Base-by-base conservation (phyloP, 2,888 invertebrate genomes). In the Scaptomyza tumidula region DNA sequence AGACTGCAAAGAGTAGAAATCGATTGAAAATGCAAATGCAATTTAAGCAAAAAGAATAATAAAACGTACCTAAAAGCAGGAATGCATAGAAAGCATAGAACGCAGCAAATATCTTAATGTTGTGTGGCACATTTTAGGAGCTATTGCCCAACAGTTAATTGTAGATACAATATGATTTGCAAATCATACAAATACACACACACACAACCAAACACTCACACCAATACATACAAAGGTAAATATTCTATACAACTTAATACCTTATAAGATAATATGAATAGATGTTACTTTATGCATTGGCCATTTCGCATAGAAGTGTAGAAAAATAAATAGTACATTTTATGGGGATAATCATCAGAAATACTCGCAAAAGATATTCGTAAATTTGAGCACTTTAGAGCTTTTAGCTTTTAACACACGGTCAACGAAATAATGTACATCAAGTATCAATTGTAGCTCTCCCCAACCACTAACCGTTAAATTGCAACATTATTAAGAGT, bases 331-430 rank as follows among this genome's bases (percentile, higher is more conserved):
- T 39, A 39, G 39, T 39, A 52, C 31, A 54, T 54, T 64, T 65
- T 50, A 57, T 57, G 75, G 72, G 56, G 55, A 61, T 66, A 56
- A 24, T 45, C 33, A 33, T 54, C 45, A 48, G 45, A 46, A 55
- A 35, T 59, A 65, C 43, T 62, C 67, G 57, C 57, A 43, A 60
- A 57, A 60, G 57, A 60, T 86, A 82, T 48, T 73, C 66, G 68
- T 76, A 74, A 76, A 76, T 74, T 82, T 74, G 74, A 71, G 88
- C 82, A 83, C 82, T 83, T 67, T 86, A 88, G 86, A 86, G 82
- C 82, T 83, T 88, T 82, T 74, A 88, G 82, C 82, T 24, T 24
- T 24, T 24, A 24, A 83, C 88, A 88, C 82, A 83, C 82, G 44
- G 61, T 79, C 88, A 82, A 87, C 83, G 76, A 87, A 85, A 46